phyloP scores from a whole-genome alignment of 2,888 invertebrate genomes.

The Chloroclystis v-ata region DNA sequence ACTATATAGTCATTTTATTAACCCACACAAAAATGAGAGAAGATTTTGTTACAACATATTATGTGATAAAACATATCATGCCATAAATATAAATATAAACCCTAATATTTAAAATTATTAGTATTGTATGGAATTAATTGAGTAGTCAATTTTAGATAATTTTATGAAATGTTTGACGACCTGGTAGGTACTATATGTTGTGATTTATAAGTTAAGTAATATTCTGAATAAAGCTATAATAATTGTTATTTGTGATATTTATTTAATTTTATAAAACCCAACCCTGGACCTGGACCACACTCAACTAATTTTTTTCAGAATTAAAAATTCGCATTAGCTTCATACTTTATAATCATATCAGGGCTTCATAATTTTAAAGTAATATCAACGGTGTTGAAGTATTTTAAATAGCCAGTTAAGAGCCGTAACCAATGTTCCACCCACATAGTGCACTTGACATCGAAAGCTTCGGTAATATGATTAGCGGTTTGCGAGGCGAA shows the following conservation, averaged over 20 bases:
- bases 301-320: too few relatives aligned
- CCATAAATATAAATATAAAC: conserved; percentile 31
- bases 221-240: conserved; percentile 59
- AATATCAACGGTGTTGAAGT: too few relatives aligned
- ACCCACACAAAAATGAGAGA: conserved; percentile 34
- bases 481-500: conserved; percentile 35
- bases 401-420: neutral
- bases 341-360: too few relatives aligned
- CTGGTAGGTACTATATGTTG: conserved; percentile 47
- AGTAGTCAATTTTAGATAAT: conserved; percentile 24
- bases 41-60: conserved; percentile 28
- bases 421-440: neutral
- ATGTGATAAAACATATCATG: conserved; percentile 61
- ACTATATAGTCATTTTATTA: neutral
- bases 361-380: too few relatives aligned
- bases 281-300: too few relatives aligned
- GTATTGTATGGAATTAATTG: conserved; percentile 12
- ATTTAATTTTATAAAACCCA: neutral
- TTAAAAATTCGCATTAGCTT: too few relatives aligned
- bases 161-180: conserved; percentile 16
- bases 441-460: conserved; percentile 22
- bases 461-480: conserved; percentile 46
- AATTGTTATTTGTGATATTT: conserved; percentile 49
- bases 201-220: conserved; percentile 49
- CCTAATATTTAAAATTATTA: conserved; percentile 19